Evolutionary conservation across 2,888 invertebrate species (phyloP).

Genomic region (Argyresthia albistria): DNA sequence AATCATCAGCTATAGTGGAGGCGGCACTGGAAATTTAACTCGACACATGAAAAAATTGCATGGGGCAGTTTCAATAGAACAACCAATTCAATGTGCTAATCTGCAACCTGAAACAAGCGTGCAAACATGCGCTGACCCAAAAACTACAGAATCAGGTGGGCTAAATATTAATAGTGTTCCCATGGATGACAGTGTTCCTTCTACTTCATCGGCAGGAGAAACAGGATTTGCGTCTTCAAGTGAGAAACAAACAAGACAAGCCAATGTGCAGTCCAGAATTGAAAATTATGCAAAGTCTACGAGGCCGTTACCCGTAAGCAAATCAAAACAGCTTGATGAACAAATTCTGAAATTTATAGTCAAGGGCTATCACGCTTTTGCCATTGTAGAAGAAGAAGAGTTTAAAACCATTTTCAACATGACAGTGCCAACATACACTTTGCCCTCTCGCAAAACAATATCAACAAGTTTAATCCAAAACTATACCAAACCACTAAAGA

Average conservation of each 20-base stretch:
- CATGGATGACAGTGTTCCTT: too few species aligned
- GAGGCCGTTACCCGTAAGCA: constrained; percentile 8
- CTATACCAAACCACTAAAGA: constrained; percentile 1
- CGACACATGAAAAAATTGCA: constrained; percentile 10
- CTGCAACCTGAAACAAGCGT: neutral
- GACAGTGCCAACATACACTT: neutral
- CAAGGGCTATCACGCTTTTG: constrained; percentile 9
- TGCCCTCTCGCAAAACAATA: constrained; percentile 3
- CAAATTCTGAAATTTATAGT: constrained; percentile 9
- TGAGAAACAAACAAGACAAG: neutral
- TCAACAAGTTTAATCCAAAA: constrained; percentile 1
- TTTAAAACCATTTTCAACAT: constrained; percentile 6
- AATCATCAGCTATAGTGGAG: constrained; percentile 6
- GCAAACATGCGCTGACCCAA: neutral
- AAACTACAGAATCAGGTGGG: neutral
- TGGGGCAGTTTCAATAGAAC: constrained; percentile 7
- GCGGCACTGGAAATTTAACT: constrained; percentile 9
- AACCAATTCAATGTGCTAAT: neutral
- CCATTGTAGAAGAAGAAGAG: constrained; percentile 9
- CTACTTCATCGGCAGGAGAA: too few species aligned
- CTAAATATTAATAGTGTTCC: too few species aligned
- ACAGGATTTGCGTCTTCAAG: too few species aligned
- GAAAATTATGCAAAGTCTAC: constrained; percentile 3
- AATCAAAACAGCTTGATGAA: constrained; percentile 8
- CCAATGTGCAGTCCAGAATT: constrained; percentile 5